These are phyloP conservation scores for Coluber constrictor DNA, from an alignment of 2,797 vertebrate species.

Conservation along the genomic window DNA sequence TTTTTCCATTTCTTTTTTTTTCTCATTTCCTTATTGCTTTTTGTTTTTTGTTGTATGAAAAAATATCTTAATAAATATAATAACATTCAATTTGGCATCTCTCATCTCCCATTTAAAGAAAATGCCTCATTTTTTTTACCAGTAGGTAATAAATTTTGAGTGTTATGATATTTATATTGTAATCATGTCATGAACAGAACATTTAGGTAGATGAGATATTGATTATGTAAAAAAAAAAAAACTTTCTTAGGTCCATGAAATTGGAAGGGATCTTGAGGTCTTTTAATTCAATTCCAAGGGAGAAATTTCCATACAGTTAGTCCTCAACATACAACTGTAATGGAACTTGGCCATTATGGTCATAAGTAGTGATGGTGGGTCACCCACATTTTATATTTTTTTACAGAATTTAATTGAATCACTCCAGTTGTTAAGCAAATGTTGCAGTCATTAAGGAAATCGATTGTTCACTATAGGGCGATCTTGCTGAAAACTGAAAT, in stretches of 20 bases:
- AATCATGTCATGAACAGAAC: constrained; percentile 1
- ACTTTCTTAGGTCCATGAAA: background rate
- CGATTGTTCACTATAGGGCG: background rate
- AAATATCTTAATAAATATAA: background rate
- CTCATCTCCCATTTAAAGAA: constrained; percentile 43
- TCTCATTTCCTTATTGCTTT: background rate
- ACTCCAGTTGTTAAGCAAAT: background rate
- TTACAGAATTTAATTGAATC: background rate
- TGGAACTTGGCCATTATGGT: background rate
- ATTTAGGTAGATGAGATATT: constrained; percentile 16
- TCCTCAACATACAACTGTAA: background rate
- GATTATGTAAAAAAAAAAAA: constrained; percentile 25
- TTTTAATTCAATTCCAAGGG: background rate
- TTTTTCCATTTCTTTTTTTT: background rate
- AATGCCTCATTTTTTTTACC: constrained; percentile 39
- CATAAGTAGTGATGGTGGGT: background rate
- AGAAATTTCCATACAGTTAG: background rate
- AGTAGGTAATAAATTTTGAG: constrained; percentile 2
- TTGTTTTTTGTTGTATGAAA: background rate
- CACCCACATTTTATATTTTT: background rate
- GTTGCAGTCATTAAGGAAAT: background rate
- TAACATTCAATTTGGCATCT: constrained; percentile 51
- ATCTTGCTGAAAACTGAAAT: background rate
- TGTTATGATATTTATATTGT: background rate
- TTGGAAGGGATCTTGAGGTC: constrained; percentile 19